Percentiles rank a stretch among this genome's conserved stretches.
phyloP scores from a whole-genome alignment of 92 coral and sea anemone genomes.

The Bergia sp. region DNA sequence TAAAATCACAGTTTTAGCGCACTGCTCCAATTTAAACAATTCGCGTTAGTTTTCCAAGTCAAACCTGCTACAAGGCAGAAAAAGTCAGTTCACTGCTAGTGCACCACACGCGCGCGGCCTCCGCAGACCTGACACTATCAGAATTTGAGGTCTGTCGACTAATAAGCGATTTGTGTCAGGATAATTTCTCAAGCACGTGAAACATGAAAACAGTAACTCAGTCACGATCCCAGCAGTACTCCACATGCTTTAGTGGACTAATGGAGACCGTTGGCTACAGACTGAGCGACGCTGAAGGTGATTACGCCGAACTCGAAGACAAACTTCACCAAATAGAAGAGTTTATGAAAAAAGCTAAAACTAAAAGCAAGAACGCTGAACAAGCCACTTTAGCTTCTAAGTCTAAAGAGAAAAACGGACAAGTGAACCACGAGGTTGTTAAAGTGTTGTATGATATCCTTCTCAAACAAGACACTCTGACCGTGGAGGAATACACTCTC shows the following conservation, averaged over 20 bases:
- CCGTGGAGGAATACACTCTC: constrained; percentile 77
- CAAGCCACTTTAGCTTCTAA: not conserved
- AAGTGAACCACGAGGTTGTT: constrained; percentile 49
- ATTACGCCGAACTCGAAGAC: constrained; percentile 27
- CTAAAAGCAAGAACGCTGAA: not conserved
- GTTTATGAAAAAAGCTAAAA: constrained; percentile 23
- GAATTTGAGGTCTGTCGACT: not conserved
- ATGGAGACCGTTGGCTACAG: constrained; percentile 42
- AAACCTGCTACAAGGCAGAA: not conserved
- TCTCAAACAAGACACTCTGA: constrained; percentile 70
- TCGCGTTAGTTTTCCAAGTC: too few species aligned
- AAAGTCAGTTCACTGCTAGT: not conserved
- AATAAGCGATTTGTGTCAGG: constrained; percentile 10
- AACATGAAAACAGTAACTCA: constrained; percentile 31
- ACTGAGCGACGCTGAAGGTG: constrained; percentile 39
- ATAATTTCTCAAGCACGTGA: constrained; percentile 34
- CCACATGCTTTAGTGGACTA: constrained; percentile 33
- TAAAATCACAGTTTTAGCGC: constrained; percentile 32
- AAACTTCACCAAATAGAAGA: constrained; percentile 43
- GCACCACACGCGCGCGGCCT: not conserved
- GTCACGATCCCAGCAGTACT: constrained; percentile 18
- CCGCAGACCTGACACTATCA: not conserved
- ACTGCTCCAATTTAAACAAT: not conserved
- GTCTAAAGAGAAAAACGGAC: not conserved
- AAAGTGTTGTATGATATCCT: constrained; percentile 75